phyloP scores from a whole-genome alignment of 53 echinoderm and acorn worm genomes.

The Luidia sarsii region DNA sequence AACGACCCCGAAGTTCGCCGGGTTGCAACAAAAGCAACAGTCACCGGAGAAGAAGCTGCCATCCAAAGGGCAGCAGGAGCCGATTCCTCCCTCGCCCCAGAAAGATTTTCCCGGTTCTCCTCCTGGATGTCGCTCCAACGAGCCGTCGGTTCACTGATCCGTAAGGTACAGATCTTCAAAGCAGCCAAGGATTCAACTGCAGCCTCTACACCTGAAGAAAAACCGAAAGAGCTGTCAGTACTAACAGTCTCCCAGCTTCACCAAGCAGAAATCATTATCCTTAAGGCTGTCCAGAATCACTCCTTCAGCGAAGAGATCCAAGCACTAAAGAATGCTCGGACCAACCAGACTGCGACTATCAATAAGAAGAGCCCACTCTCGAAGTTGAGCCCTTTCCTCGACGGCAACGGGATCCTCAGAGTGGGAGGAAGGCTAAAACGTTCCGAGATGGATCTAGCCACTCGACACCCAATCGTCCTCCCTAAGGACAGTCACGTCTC shows the following conservation, averaged over 20 bases:
- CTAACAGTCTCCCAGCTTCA: neutral
- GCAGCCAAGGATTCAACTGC: neutral
- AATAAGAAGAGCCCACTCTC: constrained; percentile 17
- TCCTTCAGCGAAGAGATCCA: neutral
- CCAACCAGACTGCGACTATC: neutral
- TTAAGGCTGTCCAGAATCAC: constrained; percentile 3
- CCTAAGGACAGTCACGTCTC: constrained; percentile 49
- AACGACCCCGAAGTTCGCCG: constrained; percentile 30
- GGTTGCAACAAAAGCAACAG: neutral
- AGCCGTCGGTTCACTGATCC: constrained; percentile 41
- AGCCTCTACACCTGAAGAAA: neutral
- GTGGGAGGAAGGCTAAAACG: constrained; percentile 51
- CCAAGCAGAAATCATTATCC: constrained; percentile 17
- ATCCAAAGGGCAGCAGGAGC: neutral
- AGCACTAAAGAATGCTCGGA: neutral
- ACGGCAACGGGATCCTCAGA: constrained; percentile 46
- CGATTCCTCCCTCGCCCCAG: neutral
- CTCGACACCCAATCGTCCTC: constrained; percentile 49
- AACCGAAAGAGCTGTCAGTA: neutral
- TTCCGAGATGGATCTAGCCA: constrained; percentile 36
- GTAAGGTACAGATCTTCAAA: constrained; percentile 17
- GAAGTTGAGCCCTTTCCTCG: constrained; percentile 46
- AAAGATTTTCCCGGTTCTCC: constrained; percentile 51
- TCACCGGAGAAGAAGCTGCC: neutral
- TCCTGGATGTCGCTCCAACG: constrained; percentile 36